Evolutionary conservation across 2,113 vertebrate genomes (phyloP), one percentile per base, ranked within the genome.

Genomic region (Pachycephala philippinensis): DNA sequence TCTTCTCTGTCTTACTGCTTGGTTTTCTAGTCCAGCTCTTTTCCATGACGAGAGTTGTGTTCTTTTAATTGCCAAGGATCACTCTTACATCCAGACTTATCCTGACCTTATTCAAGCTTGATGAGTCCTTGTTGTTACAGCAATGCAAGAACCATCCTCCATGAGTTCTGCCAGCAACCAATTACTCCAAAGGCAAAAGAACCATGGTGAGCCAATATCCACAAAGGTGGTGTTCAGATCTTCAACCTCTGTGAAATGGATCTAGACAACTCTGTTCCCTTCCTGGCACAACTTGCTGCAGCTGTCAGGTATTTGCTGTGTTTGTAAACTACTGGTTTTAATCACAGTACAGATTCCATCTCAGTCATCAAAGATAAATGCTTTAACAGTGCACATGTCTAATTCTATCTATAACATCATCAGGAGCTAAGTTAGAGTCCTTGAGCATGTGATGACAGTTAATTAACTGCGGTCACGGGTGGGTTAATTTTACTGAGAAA

Each of bases 401-500:
- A 77, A 61, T 83, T 77, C 71, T 84, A 57, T 26, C 13, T 49
- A n/a, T n/a, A 21, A 56, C 21, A 69, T 45, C 31, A 63, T 45
- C 66, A 65, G 60, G 22, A 81, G 35, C 35, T 84, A 70, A 83
- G 44, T 84, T 83, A 63, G 15, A 17, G 23, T 85, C 65, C 49
- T 57, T 76, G 30, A 72, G 33, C 42, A 70, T 81, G 39, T 15
- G 37, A 63, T 52, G 64, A 47, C 71, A 88, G 21, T 42, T 85
- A 86, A 42, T 76, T 86, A 93, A 65, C 65, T 87, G n/a, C 8
- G n/a, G 77, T 60, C 66, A 91, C 0, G 20, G 45, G 13, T 75
- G 87, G 74, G 94, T 95, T 95, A 95, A 95, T 87, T 95, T 93
- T 89, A 69, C 69, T 47, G 31, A 83, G 53, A 85, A 87, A 75